Evolutionary conservation across 2,888 invertebrate genomes (phyloP), one percentile per base, ranked within the genome.

Genomic region (Epistrophella euchroma): DNA sequence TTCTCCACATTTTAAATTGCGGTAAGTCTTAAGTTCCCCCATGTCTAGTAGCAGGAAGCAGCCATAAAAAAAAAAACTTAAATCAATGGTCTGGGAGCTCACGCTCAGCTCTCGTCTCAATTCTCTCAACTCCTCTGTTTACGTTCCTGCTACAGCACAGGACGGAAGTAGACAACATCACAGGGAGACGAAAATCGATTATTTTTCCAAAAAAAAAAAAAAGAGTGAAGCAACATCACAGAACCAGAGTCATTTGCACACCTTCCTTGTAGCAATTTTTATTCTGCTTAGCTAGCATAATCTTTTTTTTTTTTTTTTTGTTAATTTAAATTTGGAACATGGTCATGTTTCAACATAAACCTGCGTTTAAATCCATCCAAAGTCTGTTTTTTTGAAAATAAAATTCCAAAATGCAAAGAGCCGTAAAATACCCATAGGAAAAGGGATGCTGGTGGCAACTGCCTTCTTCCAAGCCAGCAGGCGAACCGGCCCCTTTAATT

Each of bases 171-270:
- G 80, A 80, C 80, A 84, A 80, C 80, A 84, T 75, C 84, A 78
- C 79, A 71, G 71, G 71, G 80, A 84, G 84, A 84, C 80, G 84
- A 84, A 84, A 84, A 84, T 84, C 84, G 84, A 84, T 84, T 83
- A 79, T 47, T 52, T 72, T 83, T 82, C 37, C 78, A 55, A 64
- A 64, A 77, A 71, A 71, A 55, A 52, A 73, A 62, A 78, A 56
- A 75, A 68, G 43, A 75, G 43, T 70, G 73, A 60, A 78, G 78
- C 68, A 68, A 78, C 77, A 83, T 66, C 15, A 25, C 56, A 40
- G 58, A 35, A 37, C 35, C 10, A 15, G 28, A 47, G 32, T n/a
- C 32, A 37, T 64, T 56, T 70, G 56, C 43, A 79, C 68, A 84
- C 74, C 84, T 60, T 75, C 50, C 73, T 62, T 70, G 56, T 62